These are phyloP conservation scores for Camponotus fellah DNA, from an alignment of 2,888 invertebrate species.

Conservation along the genomic window DNA sequence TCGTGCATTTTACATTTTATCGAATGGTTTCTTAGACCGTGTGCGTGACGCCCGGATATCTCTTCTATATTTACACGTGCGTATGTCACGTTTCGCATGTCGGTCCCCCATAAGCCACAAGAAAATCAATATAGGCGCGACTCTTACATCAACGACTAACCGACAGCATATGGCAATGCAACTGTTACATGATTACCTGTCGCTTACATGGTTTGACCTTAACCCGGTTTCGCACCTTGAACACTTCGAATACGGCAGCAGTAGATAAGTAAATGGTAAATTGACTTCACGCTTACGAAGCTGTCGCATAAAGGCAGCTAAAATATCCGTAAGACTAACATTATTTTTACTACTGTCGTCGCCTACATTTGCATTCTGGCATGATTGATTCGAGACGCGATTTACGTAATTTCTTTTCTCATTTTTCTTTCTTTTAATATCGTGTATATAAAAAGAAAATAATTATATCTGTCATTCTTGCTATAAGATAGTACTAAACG, in stretches of 20 bases:
- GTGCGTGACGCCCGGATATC: conserved; percentile 35
- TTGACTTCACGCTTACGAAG: conserved; percentile 28
- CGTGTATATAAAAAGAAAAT: background rate
- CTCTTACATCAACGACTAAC: conserved; percentile 58
- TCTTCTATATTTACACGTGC: conserved; percentile 57
- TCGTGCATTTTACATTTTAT: conserved; percentile 58
- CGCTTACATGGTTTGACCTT: conserved; percentile 77
- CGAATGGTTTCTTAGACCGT: conserved; percentile 25
- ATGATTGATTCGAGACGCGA: background rate
- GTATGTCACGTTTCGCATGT: conserved; percentile 37
- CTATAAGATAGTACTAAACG: background rate
- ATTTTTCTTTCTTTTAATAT: background rate
- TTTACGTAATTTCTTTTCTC: background rate
- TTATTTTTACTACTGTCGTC: conserved; percentile 15
- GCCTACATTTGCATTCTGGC: background rate
- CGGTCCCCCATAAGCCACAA: conserved; percentile 32
- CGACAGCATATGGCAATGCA: conserved; percentile 42
- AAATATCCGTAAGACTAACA: background rate
- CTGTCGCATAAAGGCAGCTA: conserved; percentile 15
- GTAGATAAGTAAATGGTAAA: conserved; percentile 51
- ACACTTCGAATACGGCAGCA: conserved; percentile 39
- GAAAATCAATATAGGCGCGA: conserved; percentile 34
- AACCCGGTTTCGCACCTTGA: conserved; percentile 75
- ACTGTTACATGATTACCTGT: conserved; percentile 72
- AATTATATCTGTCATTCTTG: background rate